Conservation (phyloP, 2,888 invertebrate species). For the Cephus sareptanus region DNA sequence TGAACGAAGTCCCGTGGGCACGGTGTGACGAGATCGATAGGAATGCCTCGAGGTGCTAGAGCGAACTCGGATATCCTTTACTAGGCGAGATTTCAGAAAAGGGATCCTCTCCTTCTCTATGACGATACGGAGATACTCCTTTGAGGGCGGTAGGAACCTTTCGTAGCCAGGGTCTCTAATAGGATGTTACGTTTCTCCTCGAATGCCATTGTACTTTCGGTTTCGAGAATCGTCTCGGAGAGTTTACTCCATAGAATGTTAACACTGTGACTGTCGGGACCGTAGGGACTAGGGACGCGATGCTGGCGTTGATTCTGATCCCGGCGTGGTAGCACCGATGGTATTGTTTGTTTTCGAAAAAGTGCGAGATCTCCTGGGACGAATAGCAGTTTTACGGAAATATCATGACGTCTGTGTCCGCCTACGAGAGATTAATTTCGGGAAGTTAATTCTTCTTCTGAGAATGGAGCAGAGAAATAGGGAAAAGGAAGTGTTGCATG, state of each 20-base stretch:
- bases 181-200: neutral
- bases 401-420: neutral
- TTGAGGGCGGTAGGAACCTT: neutral
- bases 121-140: neutral
- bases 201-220: neutral
- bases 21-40: constrained; percentile 25
- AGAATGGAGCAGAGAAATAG: neutral
- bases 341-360: neutral
- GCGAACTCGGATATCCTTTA: neutral
- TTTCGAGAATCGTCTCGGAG: neutral
- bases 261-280: neutral
- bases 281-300: neutral
- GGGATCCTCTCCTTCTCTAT: neutral
- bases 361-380: too few relatives aligned
- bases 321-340: neutral
- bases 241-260: neutral
- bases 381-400: neutral
- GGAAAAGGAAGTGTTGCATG: neutral
- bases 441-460: neutral
- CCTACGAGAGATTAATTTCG: neutral
- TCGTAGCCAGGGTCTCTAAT: neutral
- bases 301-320: neutral
- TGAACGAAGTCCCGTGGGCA: constrained; percentile 47
- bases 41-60: neutral
- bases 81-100: neutral